phyloP scores from a whole-genome alignment of 2,888 invertebrate genomes.

The Standfussiana lucernea region DNA sequence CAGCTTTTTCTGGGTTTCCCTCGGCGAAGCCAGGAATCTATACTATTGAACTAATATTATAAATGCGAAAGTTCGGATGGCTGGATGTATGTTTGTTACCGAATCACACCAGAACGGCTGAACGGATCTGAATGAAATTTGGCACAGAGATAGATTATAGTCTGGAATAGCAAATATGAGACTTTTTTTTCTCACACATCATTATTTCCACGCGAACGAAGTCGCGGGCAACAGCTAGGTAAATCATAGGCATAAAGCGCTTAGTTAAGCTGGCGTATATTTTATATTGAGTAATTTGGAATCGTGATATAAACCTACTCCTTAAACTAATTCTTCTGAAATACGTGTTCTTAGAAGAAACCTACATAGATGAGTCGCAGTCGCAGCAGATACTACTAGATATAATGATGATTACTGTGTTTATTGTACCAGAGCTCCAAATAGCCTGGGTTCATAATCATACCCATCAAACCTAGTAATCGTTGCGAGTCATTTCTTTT shows the following conservation, averaged over 20 bases:
- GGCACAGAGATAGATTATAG: no score
- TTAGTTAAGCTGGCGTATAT: background rate
- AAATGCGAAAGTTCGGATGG: no score
- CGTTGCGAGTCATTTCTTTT: constrained; percentile 62
- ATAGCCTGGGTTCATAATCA: constrained; percentile 25
- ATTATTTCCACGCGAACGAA: no score
- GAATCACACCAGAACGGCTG: no score
- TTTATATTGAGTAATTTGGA: constrained; percentile 29
- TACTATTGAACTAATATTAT: no score
- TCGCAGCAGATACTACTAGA: constrained; percentile 32
- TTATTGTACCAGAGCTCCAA: constrained; percentile 30
- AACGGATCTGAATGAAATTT: no score
- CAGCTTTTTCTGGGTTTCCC: background rate
- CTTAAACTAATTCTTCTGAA: constrained; percentile 38
- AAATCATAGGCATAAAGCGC: background rate
- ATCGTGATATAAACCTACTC: constrained; percentile 17
- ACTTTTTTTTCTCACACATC: no score
- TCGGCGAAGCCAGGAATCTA: background rate
- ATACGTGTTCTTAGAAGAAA: constrained; percentile 37
- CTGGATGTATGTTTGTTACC: no score
- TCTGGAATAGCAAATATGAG: no score
- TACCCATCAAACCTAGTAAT: constrained; percentile 53
- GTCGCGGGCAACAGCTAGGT: no score
- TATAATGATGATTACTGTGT: constrained; percentile 33
- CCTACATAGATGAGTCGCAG: background rate